These are phyloP conservation scores for Ornithorhynchus anatinus DNA, from an alignment of 2,113 vertebrate genomes.

Conservation along the genomic window DNA sequence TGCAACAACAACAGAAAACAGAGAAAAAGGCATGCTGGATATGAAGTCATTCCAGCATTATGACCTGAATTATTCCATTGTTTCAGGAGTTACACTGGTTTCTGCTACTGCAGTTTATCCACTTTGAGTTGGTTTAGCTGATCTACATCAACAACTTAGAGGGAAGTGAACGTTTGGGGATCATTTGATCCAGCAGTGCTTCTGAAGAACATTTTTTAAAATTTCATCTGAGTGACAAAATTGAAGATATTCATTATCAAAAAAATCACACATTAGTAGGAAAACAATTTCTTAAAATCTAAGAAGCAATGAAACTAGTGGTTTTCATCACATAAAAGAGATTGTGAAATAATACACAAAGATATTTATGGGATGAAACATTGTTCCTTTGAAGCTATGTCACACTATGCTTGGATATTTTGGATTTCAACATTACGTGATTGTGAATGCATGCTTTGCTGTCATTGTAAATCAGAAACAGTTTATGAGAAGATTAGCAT, in stretches of 20 bases:
- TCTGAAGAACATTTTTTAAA: not conserved
- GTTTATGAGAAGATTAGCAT: constrained; percentile 27
- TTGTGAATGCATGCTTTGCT: too few relatives aligned
- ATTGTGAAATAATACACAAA: constrained; percentile 21
- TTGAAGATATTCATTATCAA: not conserved
- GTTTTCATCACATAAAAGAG: too few relatives aligned
- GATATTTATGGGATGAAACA: constrained; percentile 1
- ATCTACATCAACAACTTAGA: not conserved
- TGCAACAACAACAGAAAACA: constrained; percentile 19
- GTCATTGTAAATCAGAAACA: not conserved
- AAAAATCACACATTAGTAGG: constrained; percentile 20
- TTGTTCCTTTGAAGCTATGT: not conserved
- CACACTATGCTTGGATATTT: constrained; percentile 16
- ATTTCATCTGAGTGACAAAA: not conserved
- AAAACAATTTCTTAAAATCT: constrained; percentile 38
- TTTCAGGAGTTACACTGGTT: constrained; percentile 16
- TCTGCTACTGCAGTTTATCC: not conserved
- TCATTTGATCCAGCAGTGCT: not conserved
- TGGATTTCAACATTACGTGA: constrained; percentile 32
- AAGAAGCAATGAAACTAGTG: too few relatives aligned
- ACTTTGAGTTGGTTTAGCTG: not conserved
- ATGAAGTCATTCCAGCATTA: constrained; percentile 47
- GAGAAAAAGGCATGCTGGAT: constrained; percentile 19
- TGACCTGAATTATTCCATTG: constrained; percentile 55
- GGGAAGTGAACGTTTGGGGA: constrained; percentile 4